Evolutionary conservation across 2,888 invertebrate species (phyloP), one percentile per base, ranked within the genome.

Genomic region (Acanthosoma haemorrhoidale): DNA sequence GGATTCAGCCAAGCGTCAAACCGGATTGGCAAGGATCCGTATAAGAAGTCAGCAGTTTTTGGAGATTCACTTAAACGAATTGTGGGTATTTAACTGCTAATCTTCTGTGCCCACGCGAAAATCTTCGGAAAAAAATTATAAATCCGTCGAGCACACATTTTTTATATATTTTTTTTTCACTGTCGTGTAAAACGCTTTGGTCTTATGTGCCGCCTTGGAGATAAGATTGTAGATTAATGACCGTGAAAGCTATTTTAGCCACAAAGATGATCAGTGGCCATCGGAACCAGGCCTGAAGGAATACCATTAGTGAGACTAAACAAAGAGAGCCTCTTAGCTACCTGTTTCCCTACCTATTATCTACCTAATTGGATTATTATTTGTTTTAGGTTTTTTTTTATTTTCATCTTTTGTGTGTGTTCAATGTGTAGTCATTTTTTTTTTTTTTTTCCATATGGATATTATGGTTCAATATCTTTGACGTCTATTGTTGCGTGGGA

Each of bases 361-460:
- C 5, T n/a, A 6, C 31, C 60, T 60, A 60, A 60, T 60, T 60
- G 60, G 60, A 60, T 60, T 60, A 60, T 18, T 60, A 18, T 32
- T 34, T 60, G 32, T 34, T 60, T 60, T 34, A 18, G 2, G 16
- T 32, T 60, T 60, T 60, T 58, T 58, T 13, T 29, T 58, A 32
- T 58, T 25, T 60, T 34, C n/a, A 8, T 13, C 16, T 41, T 41
- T 41, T 41, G 13, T 41, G 13, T 4, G 41, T 41, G 5, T 41
- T 15, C 41, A 8, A 5, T 41, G 4, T 60, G 32, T 21, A 18
- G 21, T 9, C 21, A 21, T 21, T 43, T 43, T 43, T 32, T 32
- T 32, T 32, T 32, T 32, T 32, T 32, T 21, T 16, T 21, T 41
- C 8, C n/a, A n/a, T n/a, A n/a, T n/a, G n/a, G n/a, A 16, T 21